phyloP scores from a whole-genome alignment of 2,888 invertebrate species.

The Tiliacea aurago region DNA sequence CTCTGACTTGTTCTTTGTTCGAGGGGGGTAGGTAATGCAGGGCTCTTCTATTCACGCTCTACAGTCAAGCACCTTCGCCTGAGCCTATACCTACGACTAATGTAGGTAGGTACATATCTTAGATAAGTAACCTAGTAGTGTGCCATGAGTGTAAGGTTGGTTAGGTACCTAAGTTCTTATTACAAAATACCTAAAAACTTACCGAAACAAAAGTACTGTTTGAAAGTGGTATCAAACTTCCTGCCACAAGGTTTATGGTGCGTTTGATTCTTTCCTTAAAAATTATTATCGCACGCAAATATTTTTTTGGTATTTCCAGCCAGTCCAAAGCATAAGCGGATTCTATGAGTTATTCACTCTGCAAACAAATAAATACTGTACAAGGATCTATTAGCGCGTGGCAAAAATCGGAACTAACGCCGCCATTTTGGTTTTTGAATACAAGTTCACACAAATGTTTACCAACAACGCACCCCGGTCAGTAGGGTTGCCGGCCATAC shows the following conservation, averaged over 20 bases:
- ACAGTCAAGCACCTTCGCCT: too few species aligned
- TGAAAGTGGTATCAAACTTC: conserved; percentile 82
- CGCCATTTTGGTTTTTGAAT: background rate
- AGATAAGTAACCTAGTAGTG: background rate
- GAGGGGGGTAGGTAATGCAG: too few species aligned
- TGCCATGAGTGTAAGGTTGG: background rate
- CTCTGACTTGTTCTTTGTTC: too few species aligned
- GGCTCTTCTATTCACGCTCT: too few species aligned
- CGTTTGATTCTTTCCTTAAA: conserved; percentile 85
- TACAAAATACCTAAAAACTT: conserved; percentile 4
- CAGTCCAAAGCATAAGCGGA: conserved; percentile 78
- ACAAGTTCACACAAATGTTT: background rate
- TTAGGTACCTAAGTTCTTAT: background rate
- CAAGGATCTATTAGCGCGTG: background rate
- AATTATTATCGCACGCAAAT: conserved; percentile 74
- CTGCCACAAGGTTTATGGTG: conserved; percentile 81
- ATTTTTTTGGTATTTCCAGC: conserved; percentile 67
- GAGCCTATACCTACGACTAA: background rate
- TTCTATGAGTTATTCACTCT: conserved; percentile 59
- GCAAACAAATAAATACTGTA: conserved; percentile 11
- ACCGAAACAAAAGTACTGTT: conserved; percentile 81
- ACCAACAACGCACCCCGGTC: background rate
- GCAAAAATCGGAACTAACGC: background rate
- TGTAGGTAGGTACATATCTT: background rate
- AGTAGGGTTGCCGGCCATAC: too few species aligned